phyloP scores from a whole-genome alignment of 2,113 vertebrate genomes.

The Budorcas taxicolor region DNA sequence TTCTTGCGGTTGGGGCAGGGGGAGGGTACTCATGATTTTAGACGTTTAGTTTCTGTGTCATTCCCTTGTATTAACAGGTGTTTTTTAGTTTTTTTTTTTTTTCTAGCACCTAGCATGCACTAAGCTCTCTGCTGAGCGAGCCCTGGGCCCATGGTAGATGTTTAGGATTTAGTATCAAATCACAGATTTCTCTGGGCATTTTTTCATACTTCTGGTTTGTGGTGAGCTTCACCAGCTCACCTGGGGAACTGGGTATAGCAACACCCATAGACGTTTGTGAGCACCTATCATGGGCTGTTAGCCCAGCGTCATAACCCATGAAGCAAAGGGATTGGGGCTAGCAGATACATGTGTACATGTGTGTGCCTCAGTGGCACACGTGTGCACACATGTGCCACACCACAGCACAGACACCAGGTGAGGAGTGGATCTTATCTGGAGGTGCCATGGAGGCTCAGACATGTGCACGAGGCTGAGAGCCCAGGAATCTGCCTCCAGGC shows the following conservation, averaged over 20 bases:
- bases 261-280: neutral
- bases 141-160: neutral
- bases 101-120: neutral
- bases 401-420: neutral
- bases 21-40: neutral
- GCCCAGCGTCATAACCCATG: neutral
- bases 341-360: neutral
- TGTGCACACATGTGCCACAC: accelerated
- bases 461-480: neutral
- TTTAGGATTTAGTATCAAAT: neutral
- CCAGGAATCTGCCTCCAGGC: neutral
- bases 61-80: neutral
- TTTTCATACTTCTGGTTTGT: neutral
- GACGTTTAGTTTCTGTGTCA: neutral
- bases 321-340: neutral
- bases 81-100: neutral
- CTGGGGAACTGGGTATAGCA: neutral
- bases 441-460: accelerated
- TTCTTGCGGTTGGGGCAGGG: neutral
- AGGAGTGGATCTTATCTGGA: neutral
- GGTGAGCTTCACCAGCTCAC: neutral
- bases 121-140: neutral
- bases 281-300: neutral
- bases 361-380: neutral
- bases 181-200: neutral